Conservation (phyloP, 92 coral and sea anemone species). For the Zoanthus solanderi region DNA sequence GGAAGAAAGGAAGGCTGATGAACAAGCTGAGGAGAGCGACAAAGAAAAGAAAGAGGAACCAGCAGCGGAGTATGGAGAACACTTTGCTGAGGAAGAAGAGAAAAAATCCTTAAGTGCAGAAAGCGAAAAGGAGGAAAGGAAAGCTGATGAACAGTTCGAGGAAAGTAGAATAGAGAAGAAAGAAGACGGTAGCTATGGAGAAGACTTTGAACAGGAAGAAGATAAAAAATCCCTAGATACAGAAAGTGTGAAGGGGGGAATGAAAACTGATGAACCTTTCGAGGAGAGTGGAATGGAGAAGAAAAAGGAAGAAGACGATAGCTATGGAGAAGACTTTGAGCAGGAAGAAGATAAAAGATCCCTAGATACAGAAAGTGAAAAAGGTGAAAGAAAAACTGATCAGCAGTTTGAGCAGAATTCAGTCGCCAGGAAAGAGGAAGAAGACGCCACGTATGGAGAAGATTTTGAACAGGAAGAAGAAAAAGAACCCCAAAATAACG, state of each 20-base stretch:
- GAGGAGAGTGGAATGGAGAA: slow-evolving; percentile 46
- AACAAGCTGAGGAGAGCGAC: background rate
- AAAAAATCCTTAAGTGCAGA: background rate
- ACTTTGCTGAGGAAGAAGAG: too few relatives aligned
- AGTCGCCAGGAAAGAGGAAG: slow-evolving; percentile 48
- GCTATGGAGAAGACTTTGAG: slow-evolving; percentile 59
- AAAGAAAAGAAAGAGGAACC: slow-evolving; percentile 13
- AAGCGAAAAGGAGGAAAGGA: slow-evolving; percentile 19
- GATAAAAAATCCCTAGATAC: background rate
- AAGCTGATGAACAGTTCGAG: slow-evolving; percentile 57
- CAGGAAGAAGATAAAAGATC: background rate
- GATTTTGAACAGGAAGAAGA: slow-evolving; percentile 43
- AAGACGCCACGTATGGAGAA: slow-evolving; percentile 51
- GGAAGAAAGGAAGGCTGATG: slow-evolving; percentile 16
- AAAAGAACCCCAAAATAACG: background rate
- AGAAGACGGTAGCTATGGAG: slow-evolving; percentile 54
- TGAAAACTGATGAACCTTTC: background rate
- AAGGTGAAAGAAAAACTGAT: background rate
- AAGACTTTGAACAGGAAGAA: slow-evolving; percentile 50
- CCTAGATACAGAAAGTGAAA: background rate
- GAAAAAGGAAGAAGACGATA: slow-evolving; percentile 45
- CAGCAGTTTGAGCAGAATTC: slow-evolving; percentile 64
- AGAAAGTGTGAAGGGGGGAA: slow-evolving; percentile 46
- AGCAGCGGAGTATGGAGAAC: too few relatives aligned
- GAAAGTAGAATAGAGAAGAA: slow-evolving; percentile 51